Evolutionary conservation across 2,113 vertebrate genomes (phyloP).

Genomic region (Alouatta palliata): DNA sequence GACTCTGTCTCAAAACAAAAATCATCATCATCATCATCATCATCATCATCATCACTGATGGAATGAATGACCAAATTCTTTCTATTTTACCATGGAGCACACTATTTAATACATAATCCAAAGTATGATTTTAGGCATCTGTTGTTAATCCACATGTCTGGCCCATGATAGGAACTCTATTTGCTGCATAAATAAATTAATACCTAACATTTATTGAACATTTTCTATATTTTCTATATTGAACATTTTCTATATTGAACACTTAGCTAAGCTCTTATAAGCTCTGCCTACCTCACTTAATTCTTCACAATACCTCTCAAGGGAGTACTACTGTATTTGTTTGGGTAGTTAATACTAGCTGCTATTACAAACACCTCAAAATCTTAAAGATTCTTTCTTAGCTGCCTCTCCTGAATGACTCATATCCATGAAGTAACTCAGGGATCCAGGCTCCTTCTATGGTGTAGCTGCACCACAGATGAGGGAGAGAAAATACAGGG

Average conservation of each 20-base stretch:
- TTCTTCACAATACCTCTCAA: not conserved
- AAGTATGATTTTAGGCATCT: not conserved
- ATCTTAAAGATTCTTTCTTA: not conserved
- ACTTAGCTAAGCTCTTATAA: not conserved
- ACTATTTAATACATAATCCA: not conserved
- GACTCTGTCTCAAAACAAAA: too few relatives aligned
- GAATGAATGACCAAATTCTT: not conserved
- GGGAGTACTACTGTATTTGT: not conserved
- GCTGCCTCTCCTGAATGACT: too few relatives aligned
- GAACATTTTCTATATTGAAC: not conserved
- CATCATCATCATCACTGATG: not conserved
- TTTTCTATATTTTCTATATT: not conserved
- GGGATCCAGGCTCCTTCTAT: not conserved
- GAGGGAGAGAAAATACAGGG: too few relatives aligned
- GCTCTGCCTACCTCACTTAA: not conserved
- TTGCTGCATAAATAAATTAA: not conserved
- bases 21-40: not conserved
- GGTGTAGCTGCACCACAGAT: accelerated
- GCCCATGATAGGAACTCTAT: not conserved
- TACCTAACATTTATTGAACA: not conserved
- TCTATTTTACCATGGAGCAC: not conserved
- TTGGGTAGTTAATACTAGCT: not conserved
- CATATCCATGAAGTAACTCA: not conserved
- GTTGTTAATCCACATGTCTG: not conserved
- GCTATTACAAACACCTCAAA: not conserved